Percentiles rank a stretch among this genome's conserved stretches.
Evolutionary conservation across 35 echinoderm and acorn worm genomes (phyloP).

Genomic region (Patiria miniata): DNA sequence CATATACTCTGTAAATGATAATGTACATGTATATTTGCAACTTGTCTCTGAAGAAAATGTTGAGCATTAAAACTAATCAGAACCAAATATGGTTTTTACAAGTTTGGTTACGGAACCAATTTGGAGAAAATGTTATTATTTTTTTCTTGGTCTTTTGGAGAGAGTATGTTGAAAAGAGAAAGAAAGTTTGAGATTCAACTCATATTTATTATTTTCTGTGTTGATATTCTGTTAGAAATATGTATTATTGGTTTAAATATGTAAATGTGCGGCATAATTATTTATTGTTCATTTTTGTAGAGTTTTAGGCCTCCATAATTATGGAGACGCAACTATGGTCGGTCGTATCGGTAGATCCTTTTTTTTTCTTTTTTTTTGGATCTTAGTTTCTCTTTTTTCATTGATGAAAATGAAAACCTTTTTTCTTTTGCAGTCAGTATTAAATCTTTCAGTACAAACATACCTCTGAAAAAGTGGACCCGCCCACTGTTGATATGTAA

Average conservation of each 20-base stretch:
- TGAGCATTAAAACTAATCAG: no score
- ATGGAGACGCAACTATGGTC: not conserved
- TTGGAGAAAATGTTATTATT: no score
- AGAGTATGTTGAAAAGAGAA: not conserved
- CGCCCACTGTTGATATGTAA: slow-evolving; percentile 11
- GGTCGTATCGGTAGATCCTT: not conserved
- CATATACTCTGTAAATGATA: no score
- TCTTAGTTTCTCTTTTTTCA: not conserved
- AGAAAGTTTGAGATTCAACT: not conserved
- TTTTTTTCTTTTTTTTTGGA: not conserved
- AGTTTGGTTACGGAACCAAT: no score
- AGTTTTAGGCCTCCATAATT: not conserved
- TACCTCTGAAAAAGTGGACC: slow-evolving; percentile 19
- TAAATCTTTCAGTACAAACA: slow-evolving; percentile 13
- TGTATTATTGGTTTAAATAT: slow-evolving; percentile 26
- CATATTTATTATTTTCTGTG: slow-evolving; percentile 18
- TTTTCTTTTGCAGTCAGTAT: not conserved
- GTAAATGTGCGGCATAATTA: slow-evolving; percentile 13
- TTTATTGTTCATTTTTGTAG: not conserved
- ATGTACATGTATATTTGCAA: no score
- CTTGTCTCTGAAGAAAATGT: no score
- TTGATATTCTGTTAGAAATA: slow-evolving; percentile 13
- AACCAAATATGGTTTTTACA: no score
- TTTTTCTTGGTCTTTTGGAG: not conserved
- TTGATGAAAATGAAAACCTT: not conserved